Conservation (phyloP, 2,888 invertebrate genomes). For the Bhutanitis thaidina region DNA sequence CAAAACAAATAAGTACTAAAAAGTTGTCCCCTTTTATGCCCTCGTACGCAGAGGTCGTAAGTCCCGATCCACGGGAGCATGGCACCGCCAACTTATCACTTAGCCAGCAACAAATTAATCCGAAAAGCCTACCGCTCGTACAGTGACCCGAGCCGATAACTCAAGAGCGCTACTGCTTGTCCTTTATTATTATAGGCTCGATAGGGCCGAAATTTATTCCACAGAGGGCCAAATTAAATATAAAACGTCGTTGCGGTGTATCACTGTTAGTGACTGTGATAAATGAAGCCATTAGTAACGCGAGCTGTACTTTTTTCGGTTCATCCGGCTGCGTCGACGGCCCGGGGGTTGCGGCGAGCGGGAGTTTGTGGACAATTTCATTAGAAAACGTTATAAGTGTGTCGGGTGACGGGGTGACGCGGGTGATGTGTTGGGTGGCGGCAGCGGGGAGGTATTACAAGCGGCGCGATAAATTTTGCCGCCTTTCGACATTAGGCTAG, state of each 20-base stretch:
- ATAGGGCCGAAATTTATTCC: constrained; percentile 76
- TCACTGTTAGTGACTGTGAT: constrained; percentile 80
- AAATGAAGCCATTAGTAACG: constrained; percentile 80
- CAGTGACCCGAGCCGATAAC: constrained; percentile 66
- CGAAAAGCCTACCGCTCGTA: constrained; percentile 62
- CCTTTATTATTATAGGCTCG: constrained; percentile 67
- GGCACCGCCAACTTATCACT: constrained; percentile 66
- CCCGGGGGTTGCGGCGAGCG: constrained; percentile 67
- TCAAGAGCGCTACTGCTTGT: constrained; percentile 57
- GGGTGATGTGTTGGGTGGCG: constrained; percentile 47
- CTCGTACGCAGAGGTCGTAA: constrained; percentile 43
- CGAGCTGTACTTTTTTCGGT: constrained; percentile 78
- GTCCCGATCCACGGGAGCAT: constrained; percentile 43
- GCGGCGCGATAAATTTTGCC: constrained; percentile 76
- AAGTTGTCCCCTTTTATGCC: constrained; percentile 36
- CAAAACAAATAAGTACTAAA: constrained; percentile 26
- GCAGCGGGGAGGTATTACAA: constrained; percentile 64
- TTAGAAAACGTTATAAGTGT: constrained; percentile 78
- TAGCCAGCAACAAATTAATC: constrained; percentile 71
- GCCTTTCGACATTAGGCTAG: constrained; percentile 67
- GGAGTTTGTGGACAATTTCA: constrained; percentile 78
- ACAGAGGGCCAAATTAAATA: constrained; percentile 76
- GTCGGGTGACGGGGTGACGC: constrained; percentile 67
- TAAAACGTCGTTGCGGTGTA: constrained; percentile 79
- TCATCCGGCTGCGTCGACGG: constrained; percentile 73